phyloP scores from a whole-genome alignment of 1,140 invertebrate genomes.

The Cydia amplana region DNA sequence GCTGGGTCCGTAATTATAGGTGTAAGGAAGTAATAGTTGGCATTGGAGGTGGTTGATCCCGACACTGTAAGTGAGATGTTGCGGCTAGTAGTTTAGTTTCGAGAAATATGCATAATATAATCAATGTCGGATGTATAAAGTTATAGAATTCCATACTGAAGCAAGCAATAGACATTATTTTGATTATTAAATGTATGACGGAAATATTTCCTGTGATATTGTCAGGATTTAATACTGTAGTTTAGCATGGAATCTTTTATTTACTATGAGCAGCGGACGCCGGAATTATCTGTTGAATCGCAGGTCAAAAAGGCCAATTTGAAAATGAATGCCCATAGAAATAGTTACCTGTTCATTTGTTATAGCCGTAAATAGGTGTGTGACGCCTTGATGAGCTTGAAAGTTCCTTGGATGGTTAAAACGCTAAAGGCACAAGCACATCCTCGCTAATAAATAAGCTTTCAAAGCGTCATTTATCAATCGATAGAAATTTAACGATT shows the following conservation, averaged over 20 bases:
- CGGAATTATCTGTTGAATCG: not conserved
- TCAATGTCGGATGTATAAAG: not conserved
- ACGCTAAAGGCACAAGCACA: not conserved
- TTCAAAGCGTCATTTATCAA: constrained; percentile 11
- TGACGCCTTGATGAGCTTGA: not conserved
- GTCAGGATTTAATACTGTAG: too few relatives aligned
- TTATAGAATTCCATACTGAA: not conserved
- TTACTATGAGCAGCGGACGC: too few relatives aligned
- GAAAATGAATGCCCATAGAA: constrained; percentile 2
- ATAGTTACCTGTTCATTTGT: not conserved
- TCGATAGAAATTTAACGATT: constrained; percentile 13
- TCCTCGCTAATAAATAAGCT: not conserved
- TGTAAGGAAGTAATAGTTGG: constrained; percentile 9
- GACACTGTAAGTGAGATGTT: constrained; percentile 26
- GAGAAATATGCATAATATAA: not conserved
- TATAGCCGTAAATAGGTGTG: not conserved
- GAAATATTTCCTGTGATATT: too few relatives aligned
- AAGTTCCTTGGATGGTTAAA: not conserved
- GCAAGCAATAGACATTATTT: too few relatives aligned
- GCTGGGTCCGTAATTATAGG: constrained; percentile 17
- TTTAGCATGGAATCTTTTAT: too few relatives aligned
- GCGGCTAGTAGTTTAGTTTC: not conserved
- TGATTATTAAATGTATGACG: too few relatives aligned
- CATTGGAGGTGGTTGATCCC: constrained; percentile 21
- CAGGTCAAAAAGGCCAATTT: not conserved